A percentile compares a stretch with the other conserved stretches of the same genome.
Evolutionary conservation across 1,140 invertebrate genomes (phyloP).

Genomic region (Drosophila funebris): DNA sequence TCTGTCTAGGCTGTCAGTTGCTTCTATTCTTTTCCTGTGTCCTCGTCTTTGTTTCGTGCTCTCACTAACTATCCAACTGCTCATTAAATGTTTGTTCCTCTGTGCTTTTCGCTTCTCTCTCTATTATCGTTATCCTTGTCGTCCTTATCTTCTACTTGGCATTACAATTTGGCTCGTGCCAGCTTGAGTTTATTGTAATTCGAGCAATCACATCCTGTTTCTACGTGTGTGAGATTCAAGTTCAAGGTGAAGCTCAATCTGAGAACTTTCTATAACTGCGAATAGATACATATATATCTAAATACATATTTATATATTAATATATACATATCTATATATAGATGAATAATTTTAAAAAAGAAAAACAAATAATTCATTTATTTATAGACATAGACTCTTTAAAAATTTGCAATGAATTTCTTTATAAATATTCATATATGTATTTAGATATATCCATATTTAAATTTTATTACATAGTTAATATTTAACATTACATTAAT

Average conservation of each 20-base stretch:
- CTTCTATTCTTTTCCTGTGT: conserved; percentile 9
- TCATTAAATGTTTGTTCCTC: conserved; percentile 66
- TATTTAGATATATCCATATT: no score
- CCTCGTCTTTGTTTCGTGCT: conserved; percentile 21
- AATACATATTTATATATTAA: no score
- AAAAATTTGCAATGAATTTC: no score
- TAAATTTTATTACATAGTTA: no score
- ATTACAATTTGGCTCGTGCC: conserved; percentile 72
- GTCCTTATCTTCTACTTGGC: conserved; percentile 21
- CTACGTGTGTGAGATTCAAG: neutral
- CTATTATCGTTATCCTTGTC: conserved; percentile 2
- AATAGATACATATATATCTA: no score
- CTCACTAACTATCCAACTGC: conserved; percentile 57
- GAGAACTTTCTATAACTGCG: no score
- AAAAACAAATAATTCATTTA: no score
- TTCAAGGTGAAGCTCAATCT: conserved; percentile 8
- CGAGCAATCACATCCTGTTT: conserved; percentile 4
- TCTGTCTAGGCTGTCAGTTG: conserved; percentile 36
- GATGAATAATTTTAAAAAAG: no score
- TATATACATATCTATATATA: neutral
- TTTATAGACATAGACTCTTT: no score
- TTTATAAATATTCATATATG: no score
- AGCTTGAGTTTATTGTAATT: conserved; percentile 23
- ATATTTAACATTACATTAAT: no score
- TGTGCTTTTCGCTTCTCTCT: conserved; percentile 55